Evolutionary conservation across 1,140 invertebrate genomes (phyloP).

Genomic region (Cyclargus thomasi): DNA sequence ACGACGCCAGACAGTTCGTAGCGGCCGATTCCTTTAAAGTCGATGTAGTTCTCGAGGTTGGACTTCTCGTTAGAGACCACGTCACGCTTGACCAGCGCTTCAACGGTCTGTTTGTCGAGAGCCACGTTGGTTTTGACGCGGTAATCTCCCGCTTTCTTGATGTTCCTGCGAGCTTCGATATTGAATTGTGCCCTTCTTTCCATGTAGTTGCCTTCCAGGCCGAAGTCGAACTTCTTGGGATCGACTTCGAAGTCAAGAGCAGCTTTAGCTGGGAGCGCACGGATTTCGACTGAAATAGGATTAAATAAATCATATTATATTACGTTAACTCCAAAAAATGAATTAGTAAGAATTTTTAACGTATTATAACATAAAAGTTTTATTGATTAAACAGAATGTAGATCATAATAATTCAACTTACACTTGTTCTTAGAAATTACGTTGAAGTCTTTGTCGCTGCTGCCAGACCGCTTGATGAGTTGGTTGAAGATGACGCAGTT

Average conservation of each 20-base stretch:
- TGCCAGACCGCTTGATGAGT: constrained; percentile 54
- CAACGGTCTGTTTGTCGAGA: constrained; percentile 76
- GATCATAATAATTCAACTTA: constrained; percentile 31
- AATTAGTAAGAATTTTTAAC: too few species aligned
- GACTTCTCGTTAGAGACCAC: constrained; percentile 76
- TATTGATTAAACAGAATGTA: not conserved
- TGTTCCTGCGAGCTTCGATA: constrained; percentile 73
- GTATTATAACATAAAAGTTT: too few species aligned
- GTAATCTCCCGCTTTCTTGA: constrained; percentile 76
- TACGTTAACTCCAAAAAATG: too few species aligned
- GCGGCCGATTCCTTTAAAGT: constrained; percentile 78
- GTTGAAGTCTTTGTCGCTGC: constrained; percentile 42
- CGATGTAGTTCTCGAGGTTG: constrained; percentile 77
- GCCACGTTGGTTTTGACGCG: constrained; percentile 76
- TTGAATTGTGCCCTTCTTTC: constrained; percentile 76
- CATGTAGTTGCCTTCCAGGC: constrained; percentile 70
- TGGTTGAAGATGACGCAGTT: constrained; percentile 75
- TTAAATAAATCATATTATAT: too few species aligned
- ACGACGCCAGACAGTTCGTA: constrained; percentile 78
- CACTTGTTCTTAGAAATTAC: constrained; percentile 64
- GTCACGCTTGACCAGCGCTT: constrained; percentile 75
- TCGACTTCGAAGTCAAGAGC: constrained; percentile 74
- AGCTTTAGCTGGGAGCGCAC: constrained; percentile 63
- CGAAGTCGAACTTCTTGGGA: constrained; percentile 71
- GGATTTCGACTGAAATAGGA: constrained; percentile 70